Percentiles rank a stretch among this genome's conserved stretches.
Conservation (phyloP, 2,888 invertebrate genomes). For the Scaeva pyrastri region DNA sequence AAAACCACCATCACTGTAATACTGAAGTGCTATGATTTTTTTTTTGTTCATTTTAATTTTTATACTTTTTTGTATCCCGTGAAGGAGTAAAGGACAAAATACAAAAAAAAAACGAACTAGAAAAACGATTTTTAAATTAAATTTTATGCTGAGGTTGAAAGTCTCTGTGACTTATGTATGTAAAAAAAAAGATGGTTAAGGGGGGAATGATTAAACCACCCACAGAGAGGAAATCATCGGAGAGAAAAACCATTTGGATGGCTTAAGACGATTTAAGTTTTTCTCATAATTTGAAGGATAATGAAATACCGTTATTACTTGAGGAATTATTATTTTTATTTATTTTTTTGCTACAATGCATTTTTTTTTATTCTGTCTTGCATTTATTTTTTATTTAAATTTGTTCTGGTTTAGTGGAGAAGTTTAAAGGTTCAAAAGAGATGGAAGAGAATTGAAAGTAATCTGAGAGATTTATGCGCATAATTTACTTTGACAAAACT, state of each 20-base stretch:
- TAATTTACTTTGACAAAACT: constrained; percentile 4
- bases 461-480: constrained; percentile 13
- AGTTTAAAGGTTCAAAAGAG: not conserved
- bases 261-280: constrained; percentile 72
- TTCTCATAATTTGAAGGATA: constrained; percentile 70
- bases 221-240: constrained; percentile 16
- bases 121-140: constrained; percentile 70
- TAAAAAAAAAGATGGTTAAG: not conserved
- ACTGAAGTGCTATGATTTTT: constrained; percentile 8
- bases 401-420: constrained; percentile 12
- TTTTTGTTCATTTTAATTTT: constrained; percentile 48
- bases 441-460: not conserved
- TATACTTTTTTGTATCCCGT: constrained; percentile 43
- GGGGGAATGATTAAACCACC: constrained; percentile 42
- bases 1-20: not conserved
- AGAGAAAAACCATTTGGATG: constrained; percentile 56
- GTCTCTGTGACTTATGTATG: constrained; percentile 29
- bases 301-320: constrained; percentile 65
- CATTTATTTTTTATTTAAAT: constrained; percentile 34
- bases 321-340: constrained; percentile 19
- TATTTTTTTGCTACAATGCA: not conserved
- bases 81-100: constrained; percentile 28
- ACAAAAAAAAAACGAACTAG: constrained; percentile 11
- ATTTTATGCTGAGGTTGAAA: constrained; percentile 71
- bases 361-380: not conserved